Conservation (phyloP, 2,113 vertebrate species). For the Chionodraco myersi region DNA sequence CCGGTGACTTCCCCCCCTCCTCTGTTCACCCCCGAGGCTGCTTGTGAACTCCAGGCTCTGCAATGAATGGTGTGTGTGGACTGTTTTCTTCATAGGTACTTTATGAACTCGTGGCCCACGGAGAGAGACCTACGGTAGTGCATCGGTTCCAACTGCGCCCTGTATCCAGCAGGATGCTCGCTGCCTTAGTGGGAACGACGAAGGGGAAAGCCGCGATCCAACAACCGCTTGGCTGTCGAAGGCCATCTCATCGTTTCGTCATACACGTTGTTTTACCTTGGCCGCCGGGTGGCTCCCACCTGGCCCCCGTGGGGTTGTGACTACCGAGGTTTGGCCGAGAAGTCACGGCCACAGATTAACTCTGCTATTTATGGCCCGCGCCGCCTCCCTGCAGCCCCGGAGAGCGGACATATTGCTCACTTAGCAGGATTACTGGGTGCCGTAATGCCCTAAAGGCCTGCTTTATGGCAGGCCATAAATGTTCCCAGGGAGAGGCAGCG, state of each 20-base stretch:
- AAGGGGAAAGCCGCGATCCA: conserved; percentile 28
- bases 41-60: conserved; percentile 1
- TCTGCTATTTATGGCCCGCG: conserved; percentile 82
- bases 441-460: conserved; percentile 86
- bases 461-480: conserved; percentile 90
- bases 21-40: not conserved
- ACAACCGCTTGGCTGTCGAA: conserved; percentile 28
- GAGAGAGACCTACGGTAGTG: conserved; percentile 23
- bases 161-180: conserved; percentile 39
- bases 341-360: conserved; percentile 86
- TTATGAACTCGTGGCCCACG: conserved; percentile 52
- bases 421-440: conserved; percentile 88
- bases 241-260: conserved; percentile 62
- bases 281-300: conserved; percentile 63
- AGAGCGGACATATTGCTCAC: conserved; percentile 88
- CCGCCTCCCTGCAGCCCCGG: conserved; percentile 82
- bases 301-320: conserved; percentile 61
- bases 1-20: not conserved
- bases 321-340: conserved; percentile 67
- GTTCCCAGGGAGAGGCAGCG: conserved; percentile 86
- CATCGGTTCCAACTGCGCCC: conserved; percentile 29
- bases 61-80: conserved; percentile 34
- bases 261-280: conserved; percentile 77
- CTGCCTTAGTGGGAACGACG: conserved; percentile 36
- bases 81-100: conserved; percentile 35